Percentiles rank a stretch among this genome's conserved stretches.
phyloP scores from a whole-genome alignment of 2,888 invertebrate species.

The Dascillus cervinus region DNA sequence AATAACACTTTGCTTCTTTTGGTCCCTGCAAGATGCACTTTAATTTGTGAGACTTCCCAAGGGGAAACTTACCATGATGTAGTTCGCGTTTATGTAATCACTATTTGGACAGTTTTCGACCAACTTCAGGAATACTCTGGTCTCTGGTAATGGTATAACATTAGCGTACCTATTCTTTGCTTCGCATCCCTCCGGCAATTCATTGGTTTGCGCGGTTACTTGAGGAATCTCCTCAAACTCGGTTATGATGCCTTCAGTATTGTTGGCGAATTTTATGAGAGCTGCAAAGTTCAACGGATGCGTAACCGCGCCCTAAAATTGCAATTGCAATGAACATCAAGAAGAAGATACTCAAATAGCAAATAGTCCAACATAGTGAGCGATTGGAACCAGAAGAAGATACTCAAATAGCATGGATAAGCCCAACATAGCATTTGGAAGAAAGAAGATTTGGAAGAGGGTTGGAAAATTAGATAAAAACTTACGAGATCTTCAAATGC shows the following conservation, averaged over 20 bases:
- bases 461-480: no score
- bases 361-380: no score
- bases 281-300: conserved; percentile 73
- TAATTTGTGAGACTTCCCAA: no score
- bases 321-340: no score
- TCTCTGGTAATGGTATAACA: conserved; percentile 89
- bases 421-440: no score
- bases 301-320: no score
- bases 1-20: conserved; percentile 72
- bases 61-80: conserved; percentile 64
- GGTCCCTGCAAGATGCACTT: conserved; percentile 71
- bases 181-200: conserved; percentile 80
- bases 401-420: no score
- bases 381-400: no score
- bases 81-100: conserved; percentile 93
- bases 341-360: no score
- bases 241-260: conserved; percentile 63
- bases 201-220: conserved; percentile 68
- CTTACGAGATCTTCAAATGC: conserved; percentile 83
- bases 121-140: conserved; percentile 69
- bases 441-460: no score
- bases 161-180: conserved; percentile 90
- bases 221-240: conserved; percentile 80
- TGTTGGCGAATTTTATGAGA: conserved; percentile 64
- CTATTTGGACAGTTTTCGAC: conserved; percentile 68